Conservation (phyloP, 2,113 vertebrate species). For the Muscicapa adusta region DNA sequence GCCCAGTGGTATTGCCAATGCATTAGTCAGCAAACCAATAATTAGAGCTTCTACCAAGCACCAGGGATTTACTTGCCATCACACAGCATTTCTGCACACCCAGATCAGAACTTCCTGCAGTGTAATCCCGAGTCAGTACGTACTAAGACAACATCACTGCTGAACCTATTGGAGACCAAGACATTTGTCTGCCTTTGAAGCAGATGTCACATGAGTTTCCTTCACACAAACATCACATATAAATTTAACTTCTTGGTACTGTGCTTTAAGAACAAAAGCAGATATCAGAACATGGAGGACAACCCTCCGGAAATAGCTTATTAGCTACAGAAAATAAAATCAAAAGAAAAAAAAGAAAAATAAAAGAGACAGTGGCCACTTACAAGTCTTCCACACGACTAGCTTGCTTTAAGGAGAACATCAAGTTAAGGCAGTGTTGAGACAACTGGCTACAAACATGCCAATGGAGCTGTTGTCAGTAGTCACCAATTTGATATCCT, state of each 20-base stretch:
- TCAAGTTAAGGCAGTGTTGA: constrained; percentile 65
- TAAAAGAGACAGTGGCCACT: constrained; percentile 57
- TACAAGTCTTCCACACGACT: constrained; percentile 61
- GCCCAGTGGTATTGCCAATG: background rate
- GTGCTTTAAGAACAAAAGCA: constrained; percentile 68
- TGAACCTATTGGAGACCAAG: constrained; percentile 49
- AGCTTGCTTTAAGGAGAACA: constrained; percentile 58
- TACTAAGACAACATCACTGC: constrained; percentile 57
- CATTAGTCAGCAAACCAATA: background rate
- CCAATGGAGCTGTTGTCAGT: constrained; percentile 54
- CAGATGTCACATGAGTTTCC: constrained; percentile 61
- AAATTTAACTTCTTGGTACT: constrained; percentile 64
- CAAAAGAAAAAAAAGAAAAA: background rate
- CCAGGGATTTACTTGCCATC: background rate
- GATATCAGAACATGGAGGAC: constrained; percentile 56
- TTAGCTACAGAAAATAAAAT: constrained; percentile 34
- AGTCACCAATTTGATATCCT: constrained; percentile 52
- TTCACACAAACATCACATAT: constrained; percentile 60
- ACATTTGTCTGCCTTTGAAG: constrained; percentile 39
- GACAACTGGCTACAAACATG: constrained; percentile 50
- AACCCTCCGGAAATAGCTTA: constrained; percentile 55
- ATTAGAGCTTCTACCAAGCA: background rate
- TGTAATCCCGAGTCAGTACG: constrained; percentile 26
- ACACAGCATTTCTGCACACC: background rate
- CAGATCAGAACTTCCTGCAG: constrained; percentile 51